These are phyloP conservation scores for Nibea albiflora DNA, from an alignment of 2,113 vertebrate species.

Conservation along the genomic window DNA sequence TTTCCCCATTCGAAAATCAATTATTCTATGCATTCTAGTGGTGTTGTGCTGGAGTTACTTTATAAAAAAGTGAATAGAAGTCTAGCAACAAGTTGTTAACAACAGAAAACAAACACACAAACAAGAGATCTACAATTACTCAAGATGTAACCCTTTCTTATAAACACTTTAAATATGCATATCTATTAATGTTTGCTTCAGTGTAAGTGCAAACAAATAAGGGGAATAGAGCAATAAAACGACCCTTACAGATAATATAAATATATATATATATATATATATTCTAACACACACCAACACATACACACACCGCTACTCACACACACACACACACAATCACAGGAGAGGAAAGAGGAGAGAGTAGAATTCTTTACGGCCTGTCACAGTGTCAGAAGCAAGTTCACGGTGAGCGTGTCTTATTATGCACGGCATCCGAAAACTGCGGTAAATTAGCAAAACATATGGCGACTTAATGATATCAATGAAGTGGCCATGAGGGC, in stretches of 20 bases:
- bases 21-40: not conserved
- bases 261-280: not conserved
- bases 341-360: slow-evolving; percentile 45
- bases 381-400: slow-evolving; percentile 80
- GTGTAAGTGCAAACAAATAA: not conserved
- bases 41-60: not conserved
- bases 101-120: not conserved
- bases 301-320: slow-evolving; percentile 19
- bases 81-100: not conserved
- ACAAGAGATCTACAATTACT: not conserved
- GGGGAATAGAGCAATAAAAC: not conserved
- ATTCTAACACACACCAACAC: not conserved
- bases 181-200: not conserved
- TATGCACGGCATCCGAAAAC: slow-evolving; percentile 76
- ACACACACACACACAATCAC: slow-evolving; percentile 46
- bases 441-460: slow-evolving; percentile 81
- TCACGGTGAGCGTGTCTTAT: slow-evolving; percentile 80
- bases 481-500: slow-evolving; percentile 81
- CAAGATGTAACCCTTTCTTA: not conserved
- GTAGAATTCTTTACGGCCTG: slow-evolving; percentile 71
- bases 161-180: not conserved
- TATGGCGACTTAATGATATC: slow-evolving; percentile 83
- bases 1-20: slow-evolving; percentile 9
- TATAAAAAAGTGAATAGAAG: slow-evolving; percentile 1
- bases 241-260: not conserved